These are phyloP conservation scores for Corella eumyota DNA, from an alignment of 23 tunicate genomes.

Conservation along the genomic window DNA sequence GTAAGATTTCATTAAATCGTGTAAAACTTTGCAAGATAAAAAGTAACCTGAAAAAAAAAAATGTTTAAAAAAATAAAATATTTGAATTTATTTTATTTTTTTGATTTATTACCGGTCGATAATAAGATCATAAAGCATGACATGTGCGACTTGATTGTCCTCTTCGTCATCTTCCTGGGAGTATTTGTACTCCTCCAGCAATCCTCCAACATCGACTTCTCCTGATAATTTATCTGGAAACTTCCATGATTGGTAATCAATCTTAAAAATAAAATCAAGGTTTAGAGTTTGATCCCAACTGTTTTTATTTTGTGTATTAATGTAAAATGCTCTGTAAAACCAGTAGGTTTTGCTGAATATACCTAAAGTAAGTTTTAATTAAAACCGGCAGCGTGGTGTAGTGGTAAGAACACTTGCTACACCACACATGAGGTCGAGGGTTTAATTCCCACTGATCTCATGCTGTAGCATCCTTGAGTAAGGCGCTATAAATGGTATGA, in stretches of 20 bases:
- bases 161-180: constrained; percentile 55
- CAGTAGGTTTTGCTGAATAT: too few relatives aligned
- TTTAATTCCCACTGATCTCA: too few relatives aligned
- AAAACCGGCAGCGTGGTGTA: too few relatives aligned
- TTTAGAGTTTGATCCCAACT: not conserved
- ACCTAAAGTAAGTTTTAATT: too few relatives aligned
- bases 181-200: constrained; percentile 30
- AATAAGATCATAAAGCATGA: constrained; percentile 72
- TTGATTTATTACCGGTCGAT: constrained; percentile 65
- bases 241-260: constrained; percentile 85
- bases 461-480: too few relatives aligned
- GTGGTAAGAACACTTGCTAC: too few relatives aligned
- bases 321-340: too few relatives aligned
- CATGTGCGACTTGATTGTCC: constrained; percentile 60
- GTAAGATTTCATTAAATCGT: constrained; percentile 58
- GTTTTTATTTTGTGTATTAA: not conserved
- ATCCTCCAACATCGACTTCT: constrained; percentile 33
- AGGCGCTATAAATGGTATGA: too few relatives aligned
- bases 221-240: constrained; percentile 68
- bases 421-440: too few relatives aligned
- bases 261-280: constrained; percentile 12
- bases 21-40: constrained; percentile 67
- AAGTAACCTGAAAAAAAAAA: constrained; percentile 32
- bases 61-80: not conserved
- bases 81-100: not conserved